Evolutionary conservation across 2,888 invertebrate genomes (phyloP).

Genomic region (Plagodis pulveraria): DNA sequence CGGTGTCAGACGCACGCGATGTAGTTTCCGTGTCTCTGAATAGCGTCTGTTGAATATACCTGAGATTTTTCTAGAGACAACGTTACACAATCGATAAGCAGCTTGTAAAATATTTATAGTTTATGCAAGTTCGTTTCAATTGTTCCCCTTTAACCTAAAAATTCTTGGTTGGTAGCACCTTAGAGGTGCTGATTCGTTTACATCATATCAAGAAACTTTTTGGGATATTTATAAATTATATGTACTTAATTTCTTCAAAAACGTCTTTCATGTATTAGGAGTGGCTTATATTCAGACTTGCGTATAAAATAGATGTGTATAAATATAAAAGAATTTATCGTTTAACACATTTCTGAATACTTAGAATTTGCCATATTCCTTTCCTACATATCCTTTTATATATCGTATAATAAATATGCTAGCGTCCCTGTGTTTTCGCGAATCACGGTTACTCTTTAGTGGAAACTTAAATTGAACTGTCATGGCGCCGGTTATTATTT

Average conservation of each 20-base stretch:
- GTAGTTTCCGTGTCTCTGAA: conserved; percentile 42
- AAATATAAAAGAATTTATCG: too few relatives aligned
- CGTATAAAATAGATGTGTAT: too few relatives aligned
- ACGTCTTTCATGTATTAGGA: too few relatives aligned
- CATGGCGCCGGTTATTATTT: conserved; percentile 25
- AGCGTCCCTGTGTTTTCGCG: conserved; percentile 16
- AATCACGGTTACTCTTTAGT: conserved; percentile 18
- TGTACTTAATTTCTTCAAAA: too few relatives aligned
- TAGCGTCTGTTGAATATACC: conserved; percentile 43
- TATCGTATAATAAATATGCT: conserved; percentile 21
- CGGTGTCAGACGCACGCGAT: conserved; percentile 74
- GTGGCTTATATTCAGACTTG: too few relatives aligned
- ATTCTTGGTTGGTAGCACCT: too few relatives aligned
- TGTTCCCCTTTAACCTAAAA: too few relatives aligned
- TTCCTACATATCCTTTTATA: conserved; percentile 11
- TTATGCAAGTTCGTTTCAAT: not conserved
- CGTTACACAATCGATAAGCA: conserved; percentile 3
- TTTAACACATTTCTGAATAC: too few relatives aligned
- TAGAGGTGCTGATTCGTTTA: too few relatives aligned
- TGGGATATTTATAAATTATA: too few relatives aligned
- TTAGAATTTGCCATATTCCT: not conserved
- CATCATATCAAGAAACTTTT: too few relatives aligned
- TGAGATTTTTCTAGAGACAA: conserved; percentile 33
- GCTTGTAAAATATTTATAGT: too few relatives aligned
- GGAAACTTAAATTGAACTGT: conserved; percentile 28